Percentiles rank a stretch among this genome's conserved stretches.
Evolutionary conservation across 2,888 invertebrate genomes (phyloP).

Genomic region (Microplitis deprimator): DNA sequence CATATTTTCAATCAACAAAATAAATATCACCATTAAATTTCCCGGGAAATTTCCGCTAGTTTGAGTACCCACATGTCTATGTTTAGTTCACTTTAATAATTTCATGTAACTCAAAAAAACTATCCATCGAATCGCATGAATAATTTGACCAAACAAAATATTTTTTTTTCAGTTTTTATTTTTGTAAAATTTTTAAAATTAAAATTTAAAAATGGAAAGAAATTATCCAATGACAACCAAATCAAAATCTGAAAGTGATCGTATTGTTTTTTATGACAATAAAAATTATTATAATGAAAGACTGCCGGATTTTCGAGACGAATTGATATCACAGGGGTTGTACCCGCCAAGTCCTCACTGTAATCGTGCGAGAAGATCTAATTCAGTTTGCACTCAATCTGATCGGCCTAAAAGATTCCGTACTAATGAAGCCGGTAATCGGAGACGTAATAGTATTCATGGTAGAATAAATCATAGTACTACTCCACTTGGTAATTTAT

Average conservation of each 20-base stretch:
- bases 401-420: constrained; percentile 55
- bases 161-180: neutral
- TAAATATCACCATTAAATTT: too few relatives aligned
- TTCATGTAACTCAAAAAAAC: too few relatives aligned
- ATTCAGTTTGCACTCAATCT: constrained; percentile 50
- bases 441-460: constrained; percentile 59
- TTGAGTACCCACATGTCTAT: too few relatives aligned
- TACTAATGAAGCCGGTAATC: constrained; percentile 56
- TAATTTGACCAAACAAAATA: neutral
- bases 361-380: constrained; percentile 45
- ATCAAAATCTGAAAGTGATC: constrained; percentile 57
- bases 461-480: constrained; percentile 51
- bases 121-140: too few relatives aligned
- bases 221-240: constrained; percentile 39
- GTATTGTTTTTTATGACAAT: constrained; percentile 62
- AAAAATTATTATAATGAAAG: constrained; percentile 19
- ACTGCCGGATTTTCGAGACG: constrained; percentile 34
- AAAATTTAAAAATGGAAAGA: constrained; percentile 26
- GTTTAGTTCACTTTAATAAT: too few relatives aligned
- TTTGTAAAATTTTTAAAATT: neutral
- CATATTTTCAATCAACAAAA: too few relatives aligned
- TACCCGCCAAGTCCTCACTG: constrained; percentile 43
- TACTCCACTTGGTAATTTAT: constrained; percentile 65
- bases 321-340: constrained; percentile 42
- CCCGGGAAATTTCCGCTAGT: too few relatives aligned